Percentiles rank a stretch among this genome's conserved stretches.
phyloP scores from a whole-genome alignment of 2,113 vertebrate genomes.

The Ceratotherium simum region DNA sequence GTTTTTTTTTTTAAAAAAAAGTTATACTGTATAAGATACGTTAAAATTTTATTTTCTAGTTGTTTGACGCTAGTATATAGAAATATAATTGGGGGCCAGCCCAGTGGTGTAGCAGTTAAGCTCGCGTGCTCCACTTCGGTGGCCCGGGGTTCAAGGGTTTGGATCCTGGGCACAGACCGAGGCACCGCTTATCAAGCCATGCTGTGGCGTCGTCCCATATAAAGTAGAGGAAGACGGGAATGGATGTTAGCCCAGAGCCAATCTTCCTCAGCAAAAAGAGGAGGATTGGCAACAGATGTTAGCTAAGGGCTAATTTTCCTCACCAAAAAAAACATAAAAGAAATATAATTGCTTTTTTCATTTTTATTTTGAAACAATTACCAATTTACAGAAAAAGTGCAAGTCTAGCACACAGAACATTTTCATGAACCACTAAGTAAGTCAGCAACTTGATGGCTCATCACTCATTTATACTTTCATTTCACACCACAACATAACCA shows the following conservation, averaged over 20 bases:
- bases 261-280: too few species aligned
- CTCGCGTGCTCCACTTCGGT: too few species aligned
- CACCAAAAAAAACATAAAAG: too few species aligned
- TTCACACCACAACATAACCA: neutral
- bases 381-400: neutral
- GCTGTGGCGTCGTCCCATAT: too few species aligned
- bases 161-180: too few species aligned
- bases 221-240: too few species aligned
- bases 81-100: neutral
- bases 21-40: neutral
- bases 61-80: neutral
- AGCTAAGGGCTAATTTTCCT: too few species aligned
- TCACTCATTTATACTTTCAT: neutral
- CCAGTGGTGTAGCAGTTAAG: too few species aligned
- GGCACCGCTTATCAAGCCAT: too few species aligned
- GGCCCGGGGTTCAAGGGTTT: too few species aligned
- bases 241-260: too few species aligned
- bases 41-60: neutral
- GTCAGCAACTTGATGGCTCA: neutral
- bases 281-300: too few species aligned
- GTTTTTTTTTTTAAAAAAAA: neutral
- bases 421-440: slow-evolving; percentile 3
- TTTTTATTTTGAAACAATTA: neutral
- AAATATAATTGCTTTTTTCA: neutral
- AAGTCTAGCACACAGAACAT: neutral